A percentile compares a stretch with the other conserved stretches of the same genome.
These are phyloP conservation scores for Herminia tarsipennalis DNA, from an alignment of 2,888 invertebrate species.

Conservation along the genomic window DNA sequence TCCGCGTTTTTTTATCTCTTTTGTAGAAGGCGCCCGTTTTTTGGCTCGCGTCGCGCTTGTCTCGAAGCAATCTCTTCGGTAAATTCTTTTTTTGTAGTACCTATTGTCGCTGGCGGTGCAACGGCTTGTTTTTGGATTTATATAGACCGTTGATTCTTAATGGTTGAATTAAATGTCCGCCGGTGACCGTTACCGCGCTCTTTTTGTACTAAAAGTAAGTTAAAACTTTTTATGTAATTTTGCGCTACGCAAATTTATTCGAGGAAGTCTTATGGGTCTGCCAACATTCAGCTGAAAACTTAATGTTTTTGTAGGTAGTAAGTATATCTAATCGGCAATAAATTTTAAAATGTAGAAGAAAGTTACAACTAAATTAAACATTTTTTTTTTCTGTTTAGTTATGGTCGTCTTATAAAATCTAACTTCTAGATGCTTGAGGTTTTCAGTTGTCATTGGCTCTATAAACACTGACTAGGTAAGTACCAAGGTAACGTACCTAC, in stretches of 20 bases:
- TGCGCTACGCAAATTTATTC: conserved; percentile 36
- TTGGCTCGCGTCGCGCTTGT: conserved; percentile 64
- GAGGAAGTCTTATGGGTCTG: conserved; percentile 23
- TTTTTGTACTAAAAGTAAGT: conserved; percentile 49
- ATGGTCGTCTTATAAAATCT: too few relatives aligned
- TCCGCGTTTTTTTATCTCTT: conserved; percentile 51
- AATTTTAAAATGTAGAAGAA: too few relatives aligned
- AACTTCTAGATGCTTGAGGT: too few relatives aligned
- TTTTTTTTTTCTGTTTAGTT: too few relatives aligned
- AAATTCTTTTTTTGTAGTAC: conserved; percentile 54
- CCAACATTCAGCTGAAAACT: not conserved
- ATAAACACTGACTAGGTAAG: too few relatives aligned
- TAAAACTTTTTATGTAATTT: conserved; percentile 26
- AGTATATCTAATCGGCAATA: not conserved
- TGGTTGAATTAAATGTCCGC: conserved; percentile 60
- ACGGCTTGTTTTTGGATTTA: conserved; percentile 62
- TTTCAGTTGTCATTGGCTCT: too few relatives aligned
- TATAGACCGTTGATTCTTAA: conserved; percentile 64
- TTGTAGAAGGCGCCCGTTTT: conserved; percentile 61
- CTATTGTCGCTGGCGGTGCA: conserved; percentile 62
- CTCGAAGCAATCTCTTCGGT: conserved; percentile 63
- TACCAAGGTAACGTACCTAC: too few relatives aligned
- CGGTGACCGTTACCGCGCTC: conserved; percentile 50
- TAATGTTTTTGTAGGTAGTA: not conserved
- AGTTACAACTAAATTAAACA: too few relatives aligned